Evolutionary conservation across 2,113 vertebrate genomes (phyloP), one percentile per base, ranked within the genome.

Genomic region (Rhineura floridana): DNA sequence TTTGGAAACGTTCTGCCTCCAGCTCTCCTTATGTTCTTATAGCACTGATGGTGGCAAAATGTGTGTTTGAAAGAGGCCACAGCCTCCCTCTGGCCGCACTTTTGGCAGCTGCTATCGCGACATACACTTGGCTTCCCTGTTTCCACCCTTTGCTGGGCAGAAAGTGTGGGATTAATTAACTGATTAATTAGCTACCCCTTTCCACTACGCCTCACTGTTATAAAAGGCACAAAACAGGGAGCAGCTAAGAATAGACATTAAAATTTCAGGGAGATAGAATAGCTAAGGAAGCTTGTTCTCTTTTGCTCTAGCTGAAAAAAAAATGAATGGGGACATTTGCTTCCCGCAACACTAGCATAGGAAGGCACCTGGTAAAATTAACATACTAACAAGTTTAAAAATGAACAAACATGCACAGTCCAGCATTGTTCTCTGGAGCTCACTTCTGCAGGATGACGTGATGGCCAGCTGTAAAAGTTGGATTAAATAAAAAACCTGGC

Each of bases 131-230:
- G 62, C 52, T 77, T 70, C 48, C 62, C 86, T 52, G 63, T 90
- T 55, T 82, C 62, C 78, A 93, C 87, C 62, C 86, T 94, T 93
- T 83, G 90, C 91, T 93, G 90, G 93, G 93, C 93, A 94, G 94
- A 94, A 94, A 94, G 89, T 90, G 92, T 94, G 90, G 90, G 91
- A 92, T 94, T 94, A 95, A 96, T 95, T 95, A 95, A 90, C 92
- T 90, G 87, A 94, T 95, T 94, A 95, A 96, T 95, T 95, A 95
- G 92, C 81, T n/a, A 83, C 75, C 90, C 88, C 85, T 88, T 93
- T 84, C 82, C 83, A 39, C 75, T 87, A 91, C 91, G 84, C 70
- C 81, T 90, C 90, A 90, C 83, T 83, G 73, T 86, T 87, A 81
- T 86, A 89, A 89, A 89, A 92, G 30, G 84, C 62, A 70, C 86